A percentile compares a stretch with the other conserved stretches of the same genome.
Evolutionary conservation across 2,888 invertebrate genomes (phyloP).

Genomic region (Meteorus colon): DNA sequence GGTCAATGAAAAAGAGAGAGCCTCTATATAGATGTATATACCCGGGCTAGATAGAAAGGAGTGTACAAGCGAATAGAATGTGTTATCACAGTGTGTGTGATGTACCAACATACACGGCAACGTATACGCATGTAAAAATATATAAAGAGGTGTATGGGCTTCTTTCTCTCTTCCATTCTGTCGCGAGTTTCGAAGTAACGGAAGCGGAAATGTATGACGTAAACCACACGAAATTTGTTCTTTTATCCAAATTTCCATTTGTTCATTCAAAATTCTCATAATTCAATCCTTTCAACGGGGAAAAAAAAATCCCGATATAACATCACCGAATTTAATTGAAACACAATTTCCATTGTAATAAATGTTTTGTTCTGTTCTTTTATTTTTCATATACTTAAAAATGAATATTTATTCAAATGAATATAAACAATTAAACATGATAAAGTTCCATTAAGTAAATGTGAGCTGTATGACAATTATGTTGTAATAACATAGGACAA

Average conservation of each 20-base stretch:
- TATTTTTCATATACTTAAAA: too few species aligned
- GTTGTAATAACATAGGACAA: neutral
- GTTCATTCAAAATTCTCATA: too few species aligned
- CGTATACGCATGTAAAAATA: neutral
- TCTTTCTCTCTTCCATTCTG: neutral
- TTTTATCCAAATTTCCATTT: constrained; percentile 1
- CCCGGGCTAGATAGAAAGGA: neutral
- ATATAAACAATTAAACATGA: neutral
- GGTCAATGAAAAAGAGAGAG: constrained; percentile 51
- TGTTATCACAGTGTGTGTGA: constrained; percentile 38
- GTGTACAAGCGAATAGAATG: constrained; percentile 30
- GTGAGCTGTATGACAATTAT: neutral
- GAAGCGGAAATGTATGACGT: neutral
- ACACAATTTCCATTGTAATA: too few species aligned
- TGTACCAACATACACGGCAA: neutral
- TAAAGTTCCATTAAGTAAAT: neutral
- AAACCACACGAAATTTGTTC: neutral
- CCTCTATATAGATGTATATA: constrained; percentile 1
- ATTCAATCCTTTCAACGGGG: too few species aligned
- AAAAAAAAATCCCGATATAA: neutral
- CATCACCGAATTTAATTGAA: too few species aligned
- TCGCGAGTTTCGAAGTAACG: neutral
- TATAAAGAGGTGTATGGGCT: neutral
- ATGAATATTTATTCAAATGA: too few species aligned
- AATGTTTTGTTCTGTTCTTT: too few species aligned